Percentiles rank a stretch among this genome's conserved stretches.
These are phyloP conservation scores for Heliothis virescens DNA, from an alignment of 1,140 invertebrate species.

Conservation along the genomic window DNA sequence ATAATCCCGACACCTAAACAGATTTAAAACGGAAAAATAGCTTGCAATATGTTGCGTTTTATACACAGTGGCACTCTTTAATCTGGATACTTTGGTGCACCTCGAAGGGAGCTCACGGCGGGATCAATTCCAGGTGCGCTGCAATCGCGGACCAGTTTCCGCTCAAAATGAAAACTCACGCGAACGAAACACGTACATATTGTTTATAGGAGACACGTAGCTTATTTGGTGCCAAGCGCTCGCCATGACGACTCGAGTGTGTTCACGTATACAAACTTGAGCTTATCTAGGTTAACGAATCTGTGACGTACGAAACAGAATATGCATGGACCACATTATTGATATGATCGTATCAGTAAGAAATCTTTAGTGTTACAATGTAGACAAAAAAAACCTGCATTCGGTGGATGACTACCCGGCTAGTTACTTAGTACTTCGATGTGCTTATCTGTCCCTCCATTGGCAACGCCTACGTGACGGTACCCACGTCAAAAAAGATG, in stretches of 20 bases:
- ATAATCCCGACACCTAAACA: neutral
- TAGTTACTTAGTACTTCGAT: too few relatives aligned
- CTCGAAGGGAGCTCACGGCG: constrained; percentile 20
- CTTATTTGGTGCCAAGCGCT: constrained; percentile 30
- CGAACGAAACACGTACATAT: constrained; percentile 36
- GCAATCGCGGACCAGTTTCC: constrained; percentile 6
- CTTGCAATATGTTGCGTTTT: constrained; percentile 23
- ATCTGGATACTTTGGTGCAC: constrained; percentile 27
- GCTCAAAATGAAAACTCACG: constrained; percentile 35
- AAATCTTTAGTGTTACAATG: too few relatives aligned
- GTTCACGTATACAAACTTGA: constrained; percentile 9
- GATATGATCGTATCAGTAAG: too few relatives aligned
- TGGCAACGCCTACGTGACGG: neutral
- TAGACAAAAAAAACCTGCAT: too few relatives aligned
- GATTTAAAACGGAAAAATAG: neutral
- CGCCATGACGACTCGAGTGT: constrained; percentile 19
- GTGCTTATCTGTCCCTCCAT: too few relatives aligned
- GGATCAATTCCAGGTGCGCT: constrained; percentile 37
- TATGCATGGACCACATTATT: neutral
- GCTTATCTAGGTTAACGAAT: constrained; percentile 13
- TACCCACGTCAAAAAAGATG: neutral
- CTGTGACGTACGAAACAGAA: neutral
- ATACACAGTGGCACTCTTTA: constrained; percentile 26
- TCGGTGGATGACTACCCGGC: too few relatives aligned
- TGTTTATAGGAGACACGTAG: constrained; percentile 35